Base-by-base conservation (phyloP, 1,140 invertebrate species). In the Lordiphosa stackelbergi region DNA sequence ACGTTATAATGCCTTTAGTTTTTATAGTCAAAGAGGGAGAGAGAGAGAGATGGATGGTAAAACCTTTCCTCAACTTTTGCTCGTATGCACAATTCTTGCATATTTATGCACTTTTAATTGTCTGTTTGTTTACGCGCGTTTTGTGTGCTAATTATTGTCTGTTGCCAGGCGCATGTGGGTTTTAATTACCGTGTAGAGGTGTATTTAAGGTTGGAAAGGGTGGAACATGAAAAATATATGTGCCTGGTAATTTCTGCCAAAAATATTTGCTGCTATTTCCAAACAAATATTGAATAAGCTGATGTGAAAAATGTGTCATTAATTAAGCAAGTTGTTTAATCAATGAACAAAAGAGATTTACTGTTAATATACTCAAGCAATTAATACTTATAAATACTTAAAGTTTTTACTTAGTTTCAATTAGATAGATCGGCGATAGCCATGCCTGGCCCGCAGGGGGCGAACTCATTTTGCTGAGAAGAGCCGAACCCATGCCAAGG, bases 41-140 rank as follows among this genome's bases (percentile, higher is more conserved):
- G 34, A 31, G 2, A 31, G 7, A 19, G 11, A n/a, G 38, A n/a
- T 11, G 13, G 28, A 40, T 19, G 22, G 19, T 42, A 47, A 42
- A 59, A 71, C 66, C 75, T 81, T 64, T 75, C 42, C 61, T 66
- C 54, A 63, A 62, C 46, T 43, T 42, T 42, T 43, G 55, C 53
- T 53, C 48, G 52, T 66, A 79, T 70, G 55, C 77, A 68, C 62
- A 69, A 74, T 81, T 73, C 60, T 52, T 75, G 75, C 77, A 81
- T 81, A 83, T 81, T 81, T 81, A 83, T 75, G 71, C 75, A 64
- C 59, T 83, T 81, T 81, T 81, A 81, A 81, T 83, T 81, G 77
- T 72, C 49, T 83, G 75, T 75, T 71, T 79, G 77, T 74, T 68
- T 81, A 56, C 45, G 19, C 52, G 57, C 58, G 41, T 31, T 46